Evolutionary conservation across 2,797 vertebrate genomes (phyloP).

Genomic region (Pseudocheirus occidentalis): DNA sequence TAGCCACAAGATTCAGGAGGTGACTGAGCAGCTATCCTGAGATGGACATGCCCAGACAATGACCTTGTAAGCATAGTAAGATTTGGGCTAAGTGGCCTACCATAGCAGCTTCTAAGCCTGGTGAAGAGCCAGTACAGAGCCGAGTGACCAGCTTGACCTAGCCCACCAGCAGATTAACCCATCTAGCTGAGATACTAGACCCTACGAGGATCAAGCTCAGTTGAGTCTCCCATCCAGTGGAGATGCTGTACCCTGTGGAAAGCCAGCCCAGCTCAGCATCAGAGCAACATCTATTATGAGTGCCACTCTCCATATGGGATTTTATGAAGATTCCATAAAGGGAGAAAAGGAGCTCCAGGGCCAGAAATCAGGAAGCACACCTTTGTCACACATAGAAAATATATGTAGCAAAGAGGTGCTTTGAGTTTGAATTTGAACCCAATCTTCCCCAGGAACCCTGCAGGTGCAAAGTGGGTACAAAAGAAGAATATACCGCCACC

Average conservation of each 20-base stretch:
- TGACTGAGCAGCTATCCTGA: background rate
- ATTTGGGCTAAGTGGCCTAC: background rate
- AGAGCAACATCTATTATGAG: background rate
- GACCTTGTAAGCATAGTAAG: background rate
- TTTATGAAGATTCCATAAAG: background rate
- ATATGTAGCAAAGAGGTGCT: too few relatives aligned
- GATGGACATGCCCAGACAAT: background rate
- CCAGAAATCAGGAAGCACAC: background rate
- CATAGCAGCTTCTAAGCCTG: background rate
- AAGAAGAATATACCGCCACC: background rate
- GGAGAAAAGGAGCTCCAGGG: background rate
- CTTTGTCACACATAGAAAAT: too few relatives aligned
- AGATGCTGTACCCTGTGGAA: background rate
- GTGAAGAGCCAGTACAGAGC: background rate
- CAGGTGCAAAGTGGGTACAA: too few relatives aligned
- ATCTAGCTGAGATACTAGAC: background rate
- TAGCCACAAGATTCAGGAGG: background rate
- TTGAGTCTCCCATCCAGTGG: background rate
- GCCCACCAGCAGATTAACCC: background rate
- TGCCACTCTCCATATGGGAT: background rate
- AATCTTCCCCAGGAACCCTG: too few relatives aligned
- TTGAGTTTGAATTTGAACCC: too few relatives aligned
- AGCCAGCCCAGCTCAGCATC: background rate
- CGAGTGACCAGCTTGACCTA: background rate
- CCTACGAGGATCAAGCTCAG: background rate